Conservation (phyloP, 2,888 invertebrate species). For the Leptinotarsa peninsularis region DNA sequence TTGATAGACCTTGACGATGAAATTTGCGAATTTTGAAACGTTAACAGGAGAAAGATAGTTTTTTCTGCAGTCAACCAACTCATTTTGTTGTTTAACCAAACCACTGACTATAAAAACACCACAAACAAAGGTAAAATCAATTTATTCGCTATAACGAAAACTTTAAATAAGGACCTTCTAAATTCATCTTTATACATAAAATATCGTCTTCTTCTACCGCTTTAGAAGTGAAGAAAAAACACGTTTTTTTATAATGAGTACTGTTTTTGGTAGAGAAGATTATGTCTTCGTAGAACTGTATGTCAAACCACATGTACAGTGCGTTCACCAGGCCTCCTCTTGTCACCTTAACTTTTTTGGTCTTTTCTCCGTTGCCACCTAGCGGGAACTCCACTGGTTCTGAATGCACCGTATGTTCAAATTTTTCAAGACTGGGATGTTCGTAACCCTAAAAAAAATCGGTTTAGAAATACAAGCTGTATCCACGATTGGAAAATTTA, state of each 20-base stretch:
- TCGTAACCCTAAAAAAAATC: conserved; percentile 63
- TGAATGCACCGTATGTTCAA: conserved; percentile 66
- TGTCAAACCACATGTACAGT: conserved; percentile 71
- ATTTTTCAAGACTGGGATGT: conserved; percentile 68
- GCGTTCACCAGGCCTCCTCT: conserved; percentile 67
- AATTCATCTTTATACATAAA: conserved; percentile 53
- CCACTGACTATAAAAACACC: background rate
- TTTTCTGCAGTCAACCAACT: too few species aligned
- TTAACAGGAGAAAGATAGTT: too few species aligned
- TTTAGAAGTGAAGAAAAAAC: conserved; percentile 66
- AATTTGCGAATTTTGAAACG: too few species aligned
- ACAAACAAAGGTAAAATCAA: background rate
- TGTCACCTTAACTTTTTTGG: conserved; percentile 53
- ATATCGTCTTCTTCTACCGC: conserved; percentile 58
- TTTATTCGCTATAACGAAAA: conserved; percentile 17
- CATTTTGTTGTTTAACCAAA: too few species aligned
- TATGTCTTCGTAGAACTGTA: conserved; percentile 65
- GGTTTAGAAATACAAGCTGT: too few species aligned
- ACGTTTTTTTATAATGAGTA: conserved; percentile 67
- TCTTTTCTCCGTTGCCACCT: conserved; percentile 46
- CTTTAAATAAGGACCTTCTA: conserved; percentile 5
- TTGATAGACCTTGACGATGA: too few species aligned
- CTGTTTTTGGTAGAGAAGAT: conserved; percentile 65
- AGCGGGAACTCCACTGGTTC: conserved; percentile 53
- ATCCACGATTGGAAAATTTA: too few species aligned